phyloP scores from a whole-genome alignment of 2,113 vertebrate species.

The Carassius gibelio region DNA sequence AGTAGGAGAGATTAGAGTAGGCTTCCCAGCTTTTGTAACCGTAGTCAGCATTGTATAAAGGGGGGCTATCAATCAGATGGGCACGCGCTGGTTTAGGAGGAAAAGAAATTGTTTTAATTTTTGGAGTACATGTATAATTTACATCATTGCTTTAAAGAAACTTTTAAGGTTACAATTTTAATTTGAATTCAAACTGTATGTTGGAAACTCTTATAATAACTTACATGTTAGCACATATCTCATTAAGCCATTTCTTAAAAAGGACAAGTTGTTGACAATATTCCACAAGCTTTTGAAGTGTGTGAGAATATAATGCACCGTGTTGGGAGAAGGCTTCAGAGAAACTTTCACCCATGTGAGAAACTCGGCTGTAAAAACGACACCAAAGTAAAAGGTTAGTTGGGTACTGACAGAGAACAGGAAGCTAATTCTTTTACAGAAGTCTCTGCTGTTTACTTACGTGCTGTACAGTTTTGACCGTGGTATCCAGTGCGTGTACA shows the following conservation, averaged over 20 bases:
- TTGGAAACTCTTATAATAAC: conserved; percentile 57
- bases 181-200: too few species aligned
- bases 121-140: background rate
- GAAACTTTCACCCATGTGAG: conserved; percentile 83
- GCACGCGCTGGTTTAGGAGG: conserved; percentile 81
- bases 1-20: conserved; percentile 93
- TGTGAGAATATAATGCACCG: conserved; percentile 92
- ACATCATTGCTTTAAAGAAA: background rate
- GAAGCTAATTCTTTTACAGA: background rate
- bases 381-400: background rate
- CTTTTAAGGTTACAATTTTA: background rate
- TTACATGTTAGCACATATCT: conserved; percentile 93
- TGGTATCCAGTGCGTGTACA: conserved; percentile 90
- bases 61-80: conserved; percentile 92
- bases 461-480: conserved; percentile 87
- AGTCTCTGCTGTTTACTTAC: conserved; percentile 71
- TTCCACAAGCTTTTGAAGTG: conserved; percentile 91
- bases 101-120: conserved; percentile 1
- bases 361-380: conserved; percentile 81
- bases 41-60: conserved; percentile 89
- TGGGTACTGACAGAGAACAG: background rate
- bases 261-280: conserved; percentile 91
- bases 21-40: conserved; percentile 94
- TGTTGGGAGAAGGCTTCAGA: conserved; percentile 87
- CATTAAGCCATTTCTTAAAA: conserved; percentile 87